Conservation (phyloP, 2,888 invertebrate genomes). For the Cotesia congregata region DNA sequence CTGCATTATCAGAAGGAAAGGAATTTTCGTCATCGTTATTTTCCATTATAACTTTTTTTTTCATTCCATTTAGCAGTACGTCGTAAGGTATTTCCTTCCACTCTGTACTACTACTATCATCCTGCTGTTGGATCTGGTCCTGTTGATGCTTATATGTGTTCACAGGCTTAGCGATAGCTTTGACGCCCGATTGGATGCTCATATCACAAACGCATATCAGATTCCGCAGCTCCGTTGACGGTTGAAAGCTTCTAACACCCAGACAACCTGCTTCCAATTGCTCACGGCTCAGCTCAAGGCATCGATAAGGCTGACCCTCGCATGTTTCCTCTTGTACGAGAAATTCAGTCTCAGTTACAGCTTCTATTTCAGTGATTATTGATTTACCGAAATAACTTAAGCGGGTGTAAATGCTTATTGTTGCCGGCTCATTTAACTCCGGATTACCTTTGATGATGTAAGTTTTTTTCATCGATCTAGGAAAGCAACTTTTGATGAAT, state of each 20-base stretch:
- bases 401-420: constrained; percentile 57
- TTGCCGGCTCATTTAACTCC: constrained; percentile 43
- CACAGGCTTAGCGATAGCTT: neutral
- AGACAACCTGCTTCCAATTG: constrained; percentile 51
- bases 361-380: constrained; percentile 59
- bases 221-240: constrained; percentile 36
- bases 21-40: neutral
- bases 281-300: constrained; percentile 50
- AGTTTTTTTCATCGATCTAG: constrained; percentile 57
- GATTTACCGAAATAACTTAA: constrained; percentile 60
- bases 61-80: neutral
- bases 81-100: neutral
- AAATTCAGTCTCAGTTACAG: constrained; percentile 46
- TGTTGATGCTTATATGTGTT: neutral
- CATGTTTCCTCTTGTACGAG: constrained; percentile 58
- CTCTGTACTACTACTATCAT: neutral
- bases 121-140: neutral
- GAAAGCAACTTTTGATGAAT: neutral
- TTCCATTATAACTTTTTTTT: neutral
- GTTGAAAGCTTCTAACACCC: constrained; percentile 47
- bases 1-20: neutral
- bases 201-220: constrained; percentile 46
- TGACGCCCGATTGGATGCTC: constrained; percentile 20
- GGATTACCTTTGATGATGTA: constrained; percentile 52
- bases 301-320: constrained; percentile 55